Conservation (phyloP, 2,113 vertebrate genomes). For the Parus major region DNA sequence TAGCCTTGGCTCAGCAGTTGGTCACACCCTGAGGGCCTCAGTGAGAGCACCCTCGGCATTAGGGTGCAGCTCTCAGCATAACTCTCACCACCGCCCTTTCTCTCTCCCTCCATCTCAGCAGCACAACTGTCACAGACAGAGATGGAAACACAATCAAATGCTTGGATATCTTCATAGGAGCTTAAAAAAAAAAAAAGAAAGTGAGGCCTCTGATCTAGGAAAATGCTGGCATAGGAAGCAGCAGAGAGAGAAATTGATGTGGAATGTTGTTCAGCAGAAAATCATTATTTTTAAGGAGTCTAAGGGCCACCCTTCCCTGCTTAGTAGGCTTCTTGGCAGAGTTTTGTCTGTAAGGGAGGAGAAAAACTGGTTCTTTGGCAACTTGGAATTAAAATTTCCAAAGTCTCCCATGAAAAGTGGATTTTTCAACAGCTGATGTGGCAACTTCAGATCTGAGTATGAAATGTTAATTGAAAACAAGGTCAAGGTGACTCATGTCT, state of each 20-base stretch:
- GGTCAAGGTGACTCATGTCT: background rate
- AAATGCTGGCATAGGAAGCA: background rate
- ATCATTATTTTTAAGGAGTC: background rate
- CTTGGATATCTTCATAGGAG: background rate
- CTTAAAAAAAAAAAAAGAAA: background rate
- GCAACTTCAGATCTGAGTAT: background rate
- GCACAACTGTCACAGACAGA: background rate
- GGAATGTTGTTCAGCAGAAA: background rate
- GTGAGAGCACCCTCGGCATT: fast-evolving
- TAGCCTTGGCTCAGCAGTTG: background rate
- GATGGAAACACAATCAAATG: background rate
- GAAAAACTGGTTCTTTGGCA: background rate
- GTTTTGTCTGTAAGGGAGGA: background rate
- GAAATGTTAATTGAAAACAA: constrained; percentile 18
- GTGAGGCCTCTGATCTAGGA: background rate
- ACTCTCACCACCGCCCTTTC: no score
- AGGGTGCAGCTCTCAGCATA: fast-evolving
- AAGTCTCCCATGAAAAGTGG: background rate
- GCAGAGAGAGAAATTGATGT: background rate
- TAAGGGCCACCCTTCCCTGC: background rate
- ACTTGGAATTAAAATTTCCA: background rate
- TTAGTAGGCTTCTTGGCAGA: background rate
- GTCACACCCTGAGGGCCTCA: fast-evolving
- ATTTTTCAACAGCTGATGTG: background rate
- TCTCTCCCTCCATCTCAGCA: background rate